A percentile compares a stretch with the other conserved stretches of the same genome.
Conservation (phyloP, 2,113 vertebrate species). For the Pangasianodon hypophthalmus region DNA sequence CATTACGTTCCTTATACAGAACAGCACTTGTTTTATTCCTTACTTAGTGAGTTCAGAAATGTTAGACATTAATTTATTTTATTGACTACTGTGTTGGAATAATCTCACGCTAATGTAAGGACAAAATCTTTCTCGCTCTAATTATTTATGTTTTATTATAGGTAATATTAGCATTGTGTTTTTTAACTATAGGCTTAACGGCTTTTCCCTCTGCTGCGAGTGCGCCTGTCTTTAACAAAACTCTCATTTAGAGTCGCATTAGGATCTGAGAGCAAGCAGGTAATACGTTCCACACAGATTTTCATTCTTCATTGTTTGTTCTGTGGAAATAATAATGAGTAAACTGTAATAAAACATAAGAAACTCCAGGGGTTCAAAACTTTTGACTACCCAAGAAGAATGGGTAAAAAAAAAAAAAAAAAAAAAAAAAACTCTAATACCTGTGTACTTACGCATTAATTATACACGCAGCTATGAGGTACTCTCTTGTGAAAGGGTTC, state of each 20-base stretch:
- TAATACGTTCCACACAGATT: background rate
- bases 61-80: background rate
- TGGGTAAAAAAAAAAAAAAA: too few species aligned
- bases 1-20: background rate
- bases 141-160: background rate
- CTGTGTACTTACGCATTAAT: too few species aligned
- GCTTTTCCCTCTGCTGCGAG: background rate
- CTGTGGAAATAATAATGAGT: background rate
- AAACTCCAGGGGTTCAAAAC: background rate
- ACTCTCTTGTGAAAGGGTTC: background rate
- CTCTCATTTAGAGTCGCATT: background rate
- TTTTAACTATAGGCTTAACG: background rate
- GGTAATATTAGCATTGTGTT: background rate
- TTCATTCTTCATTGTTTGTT: background rate
- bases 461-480: background rate
- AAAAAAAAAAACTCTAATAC: too few species aligned
- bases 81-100: background rate
- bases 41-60: background rate
- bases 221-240: background rate
- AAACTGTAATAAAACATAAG: background rate
- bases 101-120: too few species aligned
- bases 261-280: background rate
- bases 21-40: background rate
- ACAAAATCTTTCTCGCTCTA: background rate
- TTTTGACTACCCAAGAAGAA: too few species aligned